These are phyloP conservation scores for Zapornia atra DNA, from an alignment of 2,113 vertebrate genomes.

Conservation along the genomic window DNA sequence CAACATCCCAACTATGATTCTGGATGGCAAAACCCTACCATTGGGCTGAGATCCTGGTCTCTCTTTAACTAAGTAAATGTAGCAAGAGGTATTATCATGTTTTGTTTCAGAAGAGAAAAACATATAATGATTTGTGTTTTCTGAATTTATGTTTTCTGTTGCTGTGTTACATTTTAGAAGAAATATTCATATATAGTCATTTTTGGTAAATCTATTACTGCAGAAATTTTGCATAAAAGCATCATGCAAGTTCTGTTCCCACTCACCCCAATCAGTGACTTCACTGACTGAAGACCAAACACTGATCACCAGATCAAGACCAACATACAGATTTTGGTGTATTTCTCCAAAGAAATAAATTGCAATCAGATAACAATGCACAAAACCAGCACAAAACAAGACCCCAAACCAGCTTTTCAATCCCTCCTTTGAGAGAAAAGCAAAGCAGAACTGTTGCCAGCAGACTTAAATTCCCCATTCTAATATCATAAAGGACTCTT, in stretches of 20 bases:
- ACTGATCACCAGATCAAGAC: neutral
- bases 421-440: neutral
- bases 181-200: neutral
- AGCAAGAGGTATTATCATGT: neutral
- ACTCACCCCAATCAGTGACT: neutral
- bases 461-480: neutral
- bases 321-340: neutral
- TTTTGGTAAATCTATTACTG: neutral
- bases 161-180: neutral
- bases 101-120: neutral
- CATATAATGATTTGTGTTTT: neutral
- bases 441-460: neutral
- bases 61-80: neutral
- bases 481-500: neutral
- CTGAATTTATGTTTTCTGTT: neutral
- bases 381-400: neutral
- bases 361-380: neutral
- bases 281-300: neutral
- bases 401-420: neutral
- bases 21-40: neutral
- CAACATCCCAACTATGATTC: neutral
- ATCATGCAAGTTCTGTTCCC: neutral
- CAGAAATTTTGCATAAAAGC: neutral
- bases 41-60: neutral
- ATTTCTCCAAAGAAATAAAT: neutral